Conservation (phyloP, 2,888 invertebrate genomes). For the Caenorhabditis sinica region DNA sequence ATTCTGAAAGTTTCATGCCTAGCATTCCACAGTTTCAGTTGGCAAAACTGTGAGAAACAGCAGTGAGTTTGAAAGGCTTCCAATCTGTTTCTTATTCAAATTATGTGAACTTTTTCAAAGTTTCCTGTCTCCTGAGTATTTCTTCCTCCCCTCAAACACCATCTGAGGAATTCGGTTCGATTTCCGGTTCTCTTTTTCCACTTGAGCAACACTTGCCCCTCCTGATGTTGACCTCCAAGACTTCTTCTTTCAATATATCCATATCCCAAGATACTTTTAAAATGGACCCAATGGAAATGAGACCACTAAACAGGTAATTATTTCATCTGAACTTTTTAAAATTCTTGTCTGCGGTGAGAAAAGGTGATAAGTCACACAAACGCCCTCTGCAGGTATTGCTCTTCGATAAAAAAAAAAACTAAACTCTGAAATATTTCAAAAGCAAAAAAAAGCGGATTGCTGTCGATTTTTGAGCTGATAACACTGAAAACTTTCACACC, state of each 20-base stretch:
- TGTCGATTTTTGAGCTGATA: conserved; percentile 38
- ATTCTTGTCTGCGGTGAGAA: background rate
- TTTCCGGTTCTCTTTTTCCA: conserved; percentile 32
- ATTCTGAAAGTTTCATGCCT: too few species aligned
- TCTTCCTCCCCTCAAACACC: background rate
- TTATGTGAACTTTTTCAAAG: background rate
- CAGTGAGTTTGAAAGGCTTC: too few species aligned
- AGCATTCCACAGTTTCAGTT: too few species aligned
- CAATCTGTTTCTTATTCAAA: conserved; percentile 2
- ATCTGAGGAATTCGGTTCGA: background rate
- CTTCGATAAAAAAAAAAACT: conserved; percentile 2
- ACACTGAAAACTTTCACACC: conserved; percentile 47
- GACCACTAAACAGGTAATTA: conserved; percentile 27
- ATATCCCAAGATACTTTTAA: background rate
- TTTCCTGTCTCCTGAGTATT: too few species aligned
- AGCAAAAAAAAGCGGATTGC: conserved; percentile 50
- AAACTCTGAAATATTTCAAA: conserved; percentile 24
- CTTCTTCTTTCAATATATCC: background rate
- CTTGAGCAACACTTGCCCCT: background rate
- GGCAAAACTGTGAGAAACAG: too few species aligned
- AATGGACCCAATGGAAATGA: conserved; percentile 21
- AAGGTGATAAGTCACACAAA: conserved; percentile 13
- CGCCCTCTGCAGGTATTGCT: background rate
- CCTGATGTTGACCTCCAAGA: background rate
- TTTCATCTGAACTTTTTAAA: background rate